Conservation (phyloP, 2,888 invertebrate genomes). For the Tipula vernalis region DNA sequence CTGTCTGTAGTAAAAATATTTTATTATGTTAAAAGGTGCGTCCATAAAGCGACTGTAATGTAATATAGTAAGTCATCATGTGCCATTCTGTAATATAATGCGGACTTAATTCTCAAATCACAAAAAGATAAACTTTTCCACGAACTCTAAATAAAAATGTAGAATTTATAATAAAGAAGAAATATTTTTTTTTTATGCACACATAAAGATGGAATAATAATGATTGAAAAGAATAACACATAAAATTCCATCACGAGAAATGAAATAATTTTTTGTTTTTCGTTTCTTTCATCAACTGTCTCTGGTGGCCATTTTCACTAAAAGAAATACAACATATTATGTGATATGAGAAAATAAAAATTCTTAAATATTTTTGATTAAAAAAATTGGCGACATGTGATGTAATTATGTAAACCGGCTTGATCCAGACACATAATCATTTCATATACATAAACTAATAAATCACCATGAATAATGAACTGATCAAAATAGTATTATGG, state of each 20-base stretch:
- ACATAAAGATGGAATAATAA: neutral
- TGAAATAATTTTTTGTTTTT: neutral
- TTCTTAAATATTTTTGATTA: neutral
- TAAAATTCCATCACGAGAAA: neutral
- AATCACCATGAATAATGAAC: neutral
- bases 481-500: neutral
- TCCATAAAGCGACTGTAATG: neutral
- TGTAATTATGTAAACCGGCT: neutral
- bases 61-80: neutral
- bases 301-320: neutral
- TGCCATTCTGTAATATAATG: neutral
- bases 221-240: neutral
- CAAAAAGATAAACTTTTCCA: neutral
- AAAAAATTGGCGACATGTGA: neutral
- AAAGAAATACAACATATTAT: neutral
- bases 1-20: neutral
- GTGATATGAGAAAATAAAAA: neutral
- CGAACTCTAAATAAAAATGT: neutral
- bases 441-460: neutral
- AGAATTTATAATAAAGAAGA: neutral
- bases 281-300: neutral
- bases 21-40: neutral
- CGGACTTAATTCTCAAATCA: neutral
- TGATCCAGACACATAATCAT: neutral
- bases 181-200: neutral